Percentiles rank a stretch among this genome's conserved stretches.
These are phyloP conservation scores for Peromyscus attwateri DNA, from an alignment of 2,797 vertebrate species.

Conservation along the genomic window DNA sequence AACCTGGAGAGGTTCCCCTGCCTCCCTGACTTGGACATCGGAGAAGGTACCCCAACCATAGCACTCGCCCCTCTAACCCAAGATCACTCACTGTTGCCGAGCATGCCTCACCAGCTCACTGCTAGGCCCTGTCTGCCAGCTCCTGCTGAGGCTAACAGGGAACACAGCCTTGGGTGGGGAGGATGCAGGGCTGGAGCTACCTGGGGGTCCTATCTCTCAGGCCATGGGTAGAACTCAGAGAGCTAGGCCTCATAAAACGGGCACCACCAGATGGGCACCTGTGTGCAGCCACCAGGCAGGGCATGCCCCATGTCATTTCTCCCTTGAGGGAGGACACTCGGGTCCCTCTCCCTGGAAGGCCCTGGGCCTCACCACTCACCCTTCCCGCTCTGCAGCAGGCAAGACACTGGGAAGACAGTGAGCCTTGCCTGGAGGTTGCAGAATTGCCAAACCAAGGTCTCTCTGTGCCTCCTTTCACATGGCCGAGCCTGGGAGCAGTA, in stretches of 20 bases:
- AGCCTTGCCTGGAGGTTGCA: not conserved
- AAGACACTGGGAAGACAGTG: not conserved
- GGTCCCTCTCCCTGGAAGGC: not conserved
- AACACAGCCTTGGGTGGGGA: not conserved
- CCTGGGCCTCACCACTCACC: not conserved
- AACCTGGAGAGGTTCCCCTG: conserved; percentile 74
- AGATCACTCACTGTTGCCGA: not conserved
- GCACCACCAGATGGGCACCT: accelerated
- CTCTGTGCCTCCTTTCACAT: not conserved
- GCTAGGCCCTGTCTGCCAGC: not conserved
- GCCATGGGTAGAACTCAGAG: not conserved
- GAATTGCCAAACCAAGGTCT: not conserved
- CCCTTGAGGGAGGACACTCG: accelerated
- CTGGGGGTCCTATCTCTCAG: not conserved
- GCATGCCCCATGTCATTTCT: not conserved
- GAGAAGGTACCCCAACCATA: conserved; percentile 90
- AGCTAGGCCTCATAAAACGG: not conserved
- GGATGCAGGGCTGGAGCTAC: not conserved
- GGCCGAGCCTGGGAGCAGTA: too few species aligned
- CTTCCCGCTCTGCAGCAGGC: not conserved
- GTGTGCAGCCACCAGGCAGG: not conserved
- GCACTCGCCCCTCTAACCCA: not conserved
- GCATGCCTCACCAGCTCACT: not conserved
- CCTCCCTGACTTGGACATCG: conserved; percentile 91
- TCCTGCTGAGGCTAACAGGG: not conserved